Conservation (phyloP, 1,140 invertebrate species). For the Trichogramma pretiosum region DNA sequence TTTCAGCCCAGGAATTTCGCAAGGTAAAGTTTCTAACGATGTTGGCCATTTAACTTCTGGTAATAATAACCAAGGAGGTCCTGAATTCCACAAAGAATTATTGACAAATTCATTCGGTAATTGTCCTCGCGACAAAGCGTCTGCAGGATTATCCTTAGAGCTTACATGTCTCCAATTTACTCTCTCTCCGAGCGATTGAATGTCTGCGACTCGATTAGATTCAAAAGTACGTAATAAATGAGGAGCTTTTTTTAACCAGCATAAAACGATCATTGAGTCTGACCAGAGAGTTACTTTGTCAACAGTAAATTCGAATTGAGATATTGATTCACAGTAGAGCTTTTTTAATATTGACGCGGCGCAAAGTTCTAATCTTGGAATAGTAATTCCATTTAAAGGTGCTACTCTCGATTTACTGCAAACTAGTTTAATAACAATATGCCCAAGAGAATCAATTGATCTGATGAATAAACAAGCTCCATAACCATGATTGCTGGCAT, state of each 20-base stretch:
- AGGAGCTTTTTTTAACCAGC: slow-evolving; percentile 16
- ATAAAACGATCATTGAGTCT: slow-evolving; percentile 4
- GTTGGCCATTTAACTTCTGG: neutral
- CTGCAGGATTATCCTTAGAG: slow-evolving; percentile 32
- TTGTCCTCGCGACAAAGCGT: slow-evolving; percentile 29
- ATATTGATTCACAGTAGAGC: neutral
- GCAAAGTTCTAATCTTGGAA: slow-evolving; percentile 37
- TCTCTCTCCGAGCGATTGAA: slow-evolving; percentile 11
- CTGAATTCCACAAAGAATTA: neutral
- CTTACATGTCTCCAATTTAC: slow-evolving; percentile 27
- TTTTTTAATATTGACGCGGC: slow-evolving; percentile 25
- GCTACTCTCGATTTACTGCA: slow-evolving; percentile 8
- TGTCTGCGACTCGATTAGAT: slow-evolving; percentile 30
- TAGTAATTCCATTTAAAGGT: neutral
- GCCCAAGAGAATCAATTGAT: neutral
- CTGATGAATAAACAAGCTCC: slow-evolving; percentile 1
- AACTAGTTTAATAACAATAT: neutral
- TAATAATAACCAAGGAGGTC: slow-evolving; percentile 1
- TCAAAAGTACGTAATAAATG: slow-evolving; percentile 1
- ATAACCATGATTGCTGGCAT: slow-evolving; percentile 8
- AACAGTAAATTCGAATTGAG: neutral
- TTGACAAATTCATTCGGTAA: neutral
- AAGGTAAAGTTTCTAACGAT: no score
- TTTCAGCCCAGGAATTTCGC: neutral
- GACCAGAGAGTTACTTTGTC: slow-evolving; percentile 8